Evolutionary conservation across 2,113 vertebrate species (phyloP), one percentile per base, ranked within the genome.

Genomic region (Protobothrops mucrosquamatus): DNA sequence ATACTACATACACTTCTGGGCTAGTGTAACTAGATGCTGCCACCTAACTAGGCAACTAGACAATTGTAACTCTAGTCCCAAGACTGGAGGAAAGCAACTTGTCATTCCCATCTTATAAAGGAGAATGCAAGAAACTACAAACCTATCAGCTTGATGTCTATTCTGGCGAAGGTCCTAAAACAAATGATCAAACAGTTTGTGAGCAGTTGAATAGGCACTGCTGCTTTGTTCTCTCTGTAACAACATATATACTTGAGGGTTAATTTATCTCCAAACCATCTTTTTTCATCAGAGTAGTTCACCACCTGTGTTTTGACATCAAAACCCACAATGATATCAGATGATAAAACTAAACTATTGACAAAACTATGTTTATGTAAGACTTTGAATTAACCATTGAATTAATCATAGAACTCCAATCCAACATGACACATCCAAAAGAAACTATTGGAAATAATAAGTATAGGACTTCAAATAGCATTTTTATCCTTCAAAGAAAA

Each of bases 401-500:
- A 87, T 57, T 57, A 23, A 15, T 89, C 54, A 89, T 9, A 51
- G 52, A 23, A 11, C 24, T 86, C 26, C 51, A 81, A 2, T 85
- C 7, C n/a, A 74, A 18, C 48, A 43, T 54, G 22, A 54, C 14
- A 88, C 54, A 91, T 81, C 9, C n/a, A 4, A 34, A 29, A 22
- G 23, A 9, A 81, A 81, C 34, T 89, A 34, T 46, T 56, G 52
- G 20, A 93, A 89, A 64, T 57, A 86, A 39, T 92, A 87, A 23
- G n/a, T 69, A 69, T 88, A 69, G 59, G 92, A 88, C 92, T 34
- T 0, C 6, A 0, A 29, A 85, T 86, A 81, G 54, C 39, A 85
- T 89, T 57, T 88, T 34, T 18, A 86, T n/a, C n/a, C 69, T 92
- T 89, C 88, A 90, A 89, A 89, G 69, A 85, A 91, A 89, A 96